phyloP scores from a whole-genome alignment of 2,888 invertebrate genomes.

The Melanargia galathea region DNA sequence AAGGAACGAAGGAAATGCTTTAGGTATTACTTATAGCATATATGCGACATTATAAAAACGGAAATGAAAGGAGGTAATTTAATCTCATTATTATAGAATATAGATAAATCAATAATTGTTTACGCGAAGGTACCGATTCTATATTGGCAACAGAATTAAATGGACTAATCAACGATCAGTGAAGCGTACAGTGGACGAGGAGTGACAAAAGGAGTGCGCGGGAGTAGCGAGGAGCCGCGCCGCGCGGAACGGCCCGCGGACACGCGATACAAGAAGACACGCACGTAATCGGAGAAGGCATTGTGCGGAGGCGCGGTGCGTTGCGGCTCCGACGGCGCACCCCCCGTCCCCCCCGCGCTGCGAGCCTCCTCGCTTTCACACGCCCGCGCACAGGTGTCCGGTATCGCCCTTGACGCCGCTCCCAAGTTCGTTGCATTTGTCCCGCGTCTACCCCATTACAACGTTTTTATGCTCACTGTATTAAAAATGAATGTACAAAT shows the following conservation, averaged over 20 bases:
- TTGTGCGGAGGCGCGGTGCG: constrained; percentile 78
- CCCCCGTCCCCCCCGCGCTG: constrained; percentile 44
- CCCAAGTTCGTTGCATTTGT: constrained; percentile 63
- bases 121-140: not conserved
- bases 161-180: constrained; percentile 57
- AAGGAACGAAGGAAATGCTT: too few relatives aligned
- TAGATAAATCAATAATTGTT: not conserved
- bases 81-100: too few relatives aligned
- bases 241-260: constrained; percentile 48
- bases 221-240: constrained; percentile 51
- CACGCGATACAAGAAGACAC: constrained; percentile 72
- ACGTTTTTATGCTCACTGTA: not conserved
- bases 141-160: constrained; percentile 36
- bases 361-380: constrained; percentile 68
- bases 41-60: too few relatives aligned
- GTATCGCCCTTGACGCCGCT: constrained; percentile 77
- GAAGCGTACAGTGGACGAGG: constrained; percentile 64
- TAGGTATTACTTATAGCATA: too few relatives aligned
- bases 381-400: constrained; percentile 79
- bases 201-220: constrained; percentile 73
- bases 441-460: constrained; percentile 36
- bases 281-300: constrained; percentile 77
- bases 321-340: constrained; percentile 57
- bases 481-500: not conserved
- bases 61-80: too few relatives aligned